Percentiles rank a stretch among this genome's conserved stretches.
Evolutionary conservation across 2,797 vertebrate species (phyloP).

Genomic region (Potorous gilbertii): DNA sequence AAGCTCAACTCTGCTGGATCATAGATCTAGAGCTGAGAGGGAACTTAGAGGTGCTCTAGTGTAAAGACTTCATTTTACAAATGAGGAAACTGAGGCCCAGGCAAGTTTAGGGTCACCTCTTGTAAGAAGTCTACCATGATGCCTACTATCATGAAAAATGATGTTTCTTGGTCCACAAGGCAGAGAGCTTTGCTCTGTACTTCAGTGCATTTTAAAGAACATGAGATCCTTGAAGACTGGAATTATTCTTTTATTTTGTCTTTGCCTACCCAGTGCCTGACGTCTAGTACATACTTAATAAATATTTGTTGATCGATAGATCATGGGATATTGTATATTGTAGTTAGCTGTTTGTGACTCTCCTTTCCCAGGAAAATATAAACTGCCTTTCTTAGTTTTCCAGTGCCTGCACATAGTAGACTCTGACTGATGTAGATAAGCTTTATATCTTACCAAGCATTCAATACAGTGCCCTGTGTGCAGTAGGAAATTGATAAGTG

Average conservation of each 20-base stretch:
- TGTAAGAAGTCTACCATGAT: neutral
- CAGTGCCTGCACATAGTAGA: neutral
- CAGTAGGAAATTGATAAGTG: neutral
- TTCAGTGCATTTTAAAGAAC: neutral
- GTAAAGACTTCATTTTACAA: neutral
- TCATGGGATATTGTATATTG: neutral
- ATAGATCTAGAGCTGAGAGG: neutral
- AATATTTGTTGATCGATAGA: neutral
- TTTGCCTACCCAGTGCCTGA: neutral
- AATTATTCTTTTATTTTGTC: neutral
- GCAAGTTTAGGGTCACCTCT: neutral
- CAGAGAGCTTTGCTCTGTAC: neutral
- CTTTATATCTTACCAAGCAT: neutral
- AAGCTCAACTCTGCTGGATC: neutral
- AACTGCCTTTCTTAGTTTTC: neutral
- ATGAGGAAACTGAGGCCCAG: neutral
- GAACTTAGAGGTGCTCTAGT: neutral
- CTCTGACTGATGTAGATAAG: neutral
- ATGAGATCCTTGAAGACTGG: neutral
- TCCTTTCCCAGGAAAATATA: neutral
- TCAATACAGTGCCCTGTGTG: neutral
- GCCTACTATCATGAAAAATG: neutral
- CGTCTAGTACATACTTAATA: neutral
- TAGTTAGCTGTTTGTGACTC: neutral
- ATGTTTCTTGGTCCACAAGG: neutral